Conservation (phyloP, 2,113 vertebrate species). For the Istiophorus platypterus region DNA sequence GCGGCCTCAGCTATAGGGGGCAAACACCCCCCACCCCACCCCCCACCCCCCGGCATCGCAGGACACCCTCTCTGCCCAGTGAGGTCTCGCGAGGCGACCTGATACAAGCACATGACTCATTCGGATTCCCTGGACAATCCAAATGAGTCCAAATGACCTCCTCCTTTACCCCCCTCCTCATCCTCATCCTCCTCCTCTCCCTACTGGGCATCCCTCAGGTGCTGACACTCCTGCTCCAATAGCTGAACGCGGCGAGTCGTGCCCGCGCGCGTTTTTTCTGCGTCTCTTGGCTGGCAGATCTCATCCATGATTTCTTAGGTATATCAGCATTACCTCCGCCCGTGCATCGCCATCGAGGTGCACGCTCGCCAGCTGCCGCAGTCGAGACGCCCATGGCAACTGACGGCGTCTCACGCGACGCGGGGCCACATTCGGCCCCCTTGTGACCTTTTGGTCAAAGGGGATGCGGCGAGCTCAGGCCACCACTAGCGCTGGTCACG, state of each 20-base stretch:
- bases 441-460: conserved; percentile 41
- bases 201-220: conserved; percentile 54
- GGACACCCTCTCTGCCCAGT: conserved; percentile 48
- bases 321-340: conserved; percentile 59
- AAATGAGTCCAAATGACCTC: conserved; percentile 48
- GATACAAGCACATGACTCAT: conserved; percentile 78
- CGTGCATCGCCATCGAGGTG: conserved; percentile 43
- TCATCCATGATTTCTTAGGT: conserved; percentile 25
- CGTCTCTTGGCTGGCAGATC: conserved; percentile 62
- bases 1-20: conserved; percentile 45
- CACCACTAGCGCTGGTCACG: conserved; percentile 58
- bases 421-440: conserved; percentile 47
- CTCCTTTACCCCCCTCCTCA: background rate
- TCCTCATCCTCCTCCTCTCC: background rate
- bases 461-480: conserved; percentile 38
- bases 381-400: conserved; percentile 57
- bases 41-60: conserved; percentile 39
- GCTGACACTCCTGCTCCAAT: conserved; percentile 52
- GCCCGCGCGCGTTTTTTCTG: conserved; percentile 47
- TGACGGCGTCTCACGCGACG: conserved; percentile 53
- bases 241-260: conserved; percentile 59
- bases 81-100: conserved; percentile 53
- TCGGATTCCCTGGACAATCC: conserved; percentile 65
- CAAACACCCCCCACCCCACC: no score
- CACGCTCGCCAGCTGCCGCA: conserved; percentile 48